Base-by-base conservation (phyloP, 2,113 vertebrate species). In the Calonectris borealis region DNA sequence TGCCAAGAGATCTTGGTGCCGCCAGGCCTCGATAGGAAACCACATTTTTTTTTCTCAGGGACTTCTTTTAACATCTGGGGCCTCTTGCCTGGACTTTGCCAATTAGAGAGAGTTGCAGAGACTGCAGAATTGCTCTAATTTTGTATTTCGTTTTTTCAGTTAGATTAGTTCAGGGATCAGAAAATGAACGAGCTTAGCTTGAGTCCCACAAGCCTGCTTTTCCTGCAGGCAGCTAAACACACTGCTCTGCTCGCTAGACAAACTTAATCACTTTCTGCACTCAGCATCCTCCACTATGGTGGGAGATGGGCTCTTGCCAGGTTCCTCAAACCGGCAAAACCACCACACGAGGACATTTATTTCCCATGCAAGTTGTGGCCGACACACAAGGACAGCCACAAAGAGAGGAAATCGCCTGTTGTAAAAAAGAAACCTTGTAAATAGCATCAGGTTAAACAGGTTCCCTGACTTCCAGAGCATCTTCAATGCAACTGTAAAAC, bases 101-200 rank as follows among this genome's bases (percentile, higher is more conserved):
- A 95, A 83, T 95, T 92, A 93, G 57, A 73, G 81, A 22, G 54
- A 87, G 54, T 46, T 91, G 87, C 84, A 93, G 81, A 81, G 69
- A 17, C 58, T 93, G 89, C 91, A 90, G 82, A 90, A 73, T 55
- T 83, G 72, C 78, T 93, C 75, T 91, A 42, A 65, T 90, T 94
- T 76, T 36, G 51, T 73, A 49, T 73, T 93, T 96, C 16, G 14
- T 87, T 86, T 83, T 85, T 93, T 54, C 77, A 65, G 70, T 80
- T 90, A 93, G 91, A 95, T 97, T 87, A 95, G 91, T 77, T 85
- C 66, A 83, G 91, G 95, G 84, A 96, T 96, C 91, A 96, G 84
- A 90, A 95, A 94, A 95, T 91, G 95, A 95, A 95, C 77, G 93
- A 95, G 91, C 82, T 95, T 80, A 93, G 86, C 89, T 72, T 8